Evolutionary conservation across 2,888 invertebrate species (phyloP), one percentile per base, ranked within the genome.

Genomic region (Torymus tubicola): DNA sequence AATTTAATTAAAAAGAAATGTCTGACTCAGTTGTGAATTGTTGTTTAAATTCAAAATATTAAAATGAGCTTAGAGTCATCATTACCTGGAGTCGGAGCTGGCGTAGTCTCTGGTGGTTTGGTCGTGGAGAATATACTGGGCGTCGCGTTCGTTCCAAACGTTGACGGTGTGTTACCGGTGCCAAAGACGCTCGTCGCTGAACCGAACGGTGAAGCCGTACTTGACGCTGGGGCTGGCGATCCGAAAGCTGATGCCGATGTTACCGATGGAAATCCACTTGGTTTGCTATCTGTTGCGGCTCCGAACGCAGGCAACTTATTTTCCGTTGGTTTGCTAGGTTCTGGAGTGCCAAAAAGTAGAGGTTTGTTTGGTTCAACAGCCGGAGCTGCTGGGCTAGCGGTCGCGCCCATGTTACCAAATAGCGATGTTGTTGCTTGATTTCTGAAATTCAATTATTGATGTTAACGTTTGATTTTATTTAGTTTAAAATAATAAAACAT

Each of bases 251-350:
- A 31, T 4, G 61, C 11, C 16, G 64, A 4, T 1, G 63, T 42
- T 57, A 67, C 11, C 5, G 69, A 11, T 2, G 74, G 71, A 52
- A 71, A 70, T 16, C 42, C 42, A 52, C 12, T 52, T 12, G 81
- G 14, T 70, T 74, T 81, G 12, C 74, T 82, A 4, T 78, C 80
- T n/a, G 68, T 72, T 0, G 82, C 72, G 0, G 79, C 77, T 10
- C 86, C 86, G 42, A 88, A 89, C 1, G 83, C 50, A 55, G 86
- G 75, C 60, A 83, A 53, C 79, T 88, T 87, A 12, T 72, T 81
- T 0, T 86, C 86, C 5, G 84, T 50, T 10, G 85, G 64, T 50
- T 81, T 85, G 57, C 55, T 86, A 8, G 31, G 31, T 72, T 84
- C 83, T 2, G 73, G 80, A 2, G 83, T 83, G 2, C 83, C 84